phyloP scores from a whole-genome alignment of 2,888 invertebrate genomes.

The Eupithecia insigniata region DNA sequence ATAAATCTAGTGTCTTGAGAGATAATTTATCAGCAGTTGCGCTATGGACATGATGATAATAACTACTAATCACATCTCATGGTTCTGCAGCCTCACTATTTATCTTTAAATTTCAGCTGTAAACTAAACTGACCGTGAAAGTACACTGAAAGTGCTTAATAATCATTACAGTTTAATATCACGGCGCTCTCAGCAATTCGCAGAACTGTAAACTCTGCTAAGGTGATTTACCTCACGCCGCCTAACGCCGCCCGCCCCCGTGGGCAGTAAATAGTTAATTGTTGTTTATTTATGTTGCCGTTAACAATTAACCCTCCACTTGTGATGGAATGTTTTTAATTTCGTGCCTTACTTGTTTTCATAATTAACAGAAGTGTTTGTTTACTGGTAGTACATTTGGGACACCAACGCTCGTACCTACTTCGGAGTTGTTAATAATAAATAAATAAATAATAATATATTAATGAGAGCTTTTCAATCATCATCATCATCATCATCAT shows the following conservation, averaged over 20 bases:
- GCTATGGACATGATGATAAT: not conserved
- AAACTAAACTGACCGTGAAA: conserved; percentile 8
- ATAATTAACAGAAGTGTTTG: conserved; percentile 15
- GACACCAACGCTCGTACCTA: not conserved
- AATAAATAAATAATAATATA: too few species aligned
- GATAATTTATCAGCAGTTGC: not conserved
- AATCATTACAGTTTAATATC: conserved; percentile 10
- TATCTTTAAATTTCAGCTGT: not conserved
- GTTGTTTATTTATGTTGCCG: conserved; percentile 37
- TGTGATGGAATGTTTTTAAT: conserved; percentile 32
- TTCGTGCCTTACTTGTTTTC: conserved; percentile 23
- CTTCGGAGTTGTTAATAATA: not conserved
- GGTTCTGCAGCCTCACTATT: not conserved
- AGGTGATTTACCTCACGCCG: conserved; percentile 15
- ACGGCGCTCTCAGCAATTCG: not conserved
- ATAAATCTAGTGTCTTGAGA: not conserved
- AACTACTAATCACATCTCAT: not conserved
- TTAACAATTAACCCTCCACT: conserved; percentile 30
- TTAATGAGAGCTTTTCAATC: too few species aligned
- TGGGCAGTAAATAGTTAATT: conserved; percentile 39
- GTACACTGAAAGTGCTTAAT: not conserved
- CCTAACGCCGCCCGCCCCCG: conserved; percentile 15
- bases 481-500: too few species aligned
- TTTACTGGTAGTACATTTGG: not conserved
- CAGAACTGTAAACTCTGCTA: conserved; percentile 2